Conservation (phyloP, 2,797 vertebrate genomes). For the Paratrypauchen microcephalus region DNA sequence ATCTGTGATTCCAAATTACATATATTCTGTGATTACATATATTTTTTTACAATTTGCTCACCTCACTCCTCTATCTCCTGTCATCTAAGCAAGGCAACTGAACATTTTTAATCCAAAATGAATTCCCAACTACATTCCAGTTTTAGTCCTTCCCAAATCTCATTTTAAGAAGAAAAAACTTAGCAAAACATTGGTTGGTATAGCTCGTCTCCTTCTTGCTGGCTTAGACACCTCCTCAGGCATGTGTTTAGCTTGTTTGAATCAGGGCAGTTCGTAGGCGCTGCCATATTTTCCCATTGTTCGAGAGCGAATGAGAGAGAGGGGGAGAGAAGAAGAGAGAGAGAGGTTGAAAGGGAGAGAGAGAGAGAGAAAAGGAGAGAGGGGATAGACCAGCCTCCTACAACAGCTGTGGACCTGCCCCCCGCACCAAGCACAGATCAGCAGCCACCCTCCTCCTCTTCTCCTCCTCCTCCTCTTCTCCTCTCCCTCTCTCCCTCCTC, state of each 20-base stretch:
- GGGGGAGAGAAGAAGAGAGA: not conserved
- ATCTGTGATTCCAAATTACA: no score
- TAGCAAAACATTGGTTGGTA: no score
- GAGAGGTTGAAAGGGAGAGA: not conserved
- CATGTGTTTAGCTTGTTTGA: slow-evolving; percentile 50
- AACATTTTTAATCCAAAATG: no score
- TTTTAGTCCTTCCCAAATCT: no score
- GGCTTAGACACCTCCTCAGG: slow-evolving; percentile 47
- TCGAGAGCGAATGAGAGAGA: slow-evolving; percentile 66
- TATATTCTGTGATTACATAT: no score
- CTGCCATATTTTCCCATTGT: slow-evolving; percentile 82
- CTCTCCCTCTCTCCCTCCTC: slow-evolving; percentile 47
- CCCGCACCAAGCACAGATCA: slow-evolving; percentile 51
- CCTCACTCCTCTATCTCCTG: slow-evolving; percentile 54
- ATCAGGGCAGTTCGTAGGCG: slow-evolving; percentile 62
- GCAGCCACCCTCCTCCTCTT: slow-evolving; percentile 41
- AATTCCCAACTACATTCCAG: no score
- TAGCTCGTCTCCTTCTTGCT: no score
- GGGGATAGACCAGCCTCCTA: slow-evolving; percentile 70
- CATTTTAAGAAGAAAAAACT: no score
- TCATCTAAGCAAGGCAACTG: slow-evolving; percentile 62
- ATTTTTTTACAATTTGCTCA: slow-evolving; percentile 42
- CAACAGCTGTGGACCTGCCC: slow-evolving; percentile 82
- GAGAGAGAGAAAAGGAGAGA: not conserved
- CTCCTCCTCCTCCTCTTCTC: slow-evolving; percentile 41